Evolutionary conservation across 2,113 vertebrate species (phyloP), one percentile per base, ranked within the genome.

Genomic region (Azemiops feae): DNA sequence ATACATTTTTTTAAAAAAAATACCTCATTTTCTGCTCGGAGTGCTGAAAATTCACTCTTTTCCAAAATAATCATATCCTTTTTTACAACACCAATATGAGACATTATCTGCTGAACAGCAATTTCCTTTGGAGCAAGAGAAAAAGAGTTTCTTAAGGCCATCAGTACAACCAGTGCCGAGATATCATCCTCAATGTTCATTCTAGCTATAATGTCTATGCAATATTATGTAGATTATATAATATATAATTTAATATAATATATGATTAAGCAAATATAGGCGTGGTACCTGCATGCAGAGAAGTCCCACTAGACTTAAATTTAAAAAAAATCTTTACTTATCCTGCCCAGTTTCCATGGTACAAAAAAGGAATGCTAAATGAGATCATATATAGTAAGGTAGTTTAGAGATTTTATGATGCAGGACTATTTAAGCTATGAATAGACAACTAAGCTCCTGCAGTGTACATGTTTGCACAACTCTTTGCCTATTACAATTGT

Each of bases 1-100:
- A 22, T 34, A 25, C 69, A 34, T n/a, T 30, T 88, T 30, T 30
- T 30, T 1, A 23, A 27, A 54, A 74, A 10, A 92, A 92, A 97
- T 97, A 99, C 99, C 98, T 99, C 99, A 1, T 99, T 99, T 97
- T 99, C 98, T 92, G 98, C 97, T 96, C 99, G 96, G 85, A 99
- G 98, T 11, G 98, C 96, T 58, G 98, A 99, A 97, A 99, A 99
- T 97, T 99, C 99, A 94, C 99, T 99, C 97, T 98, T 99, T 97
- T 99, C 99, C 92, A 99, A 98, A 96, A 99, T 99, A 88, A 99
- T 97, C 99, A 99, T 99, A 96, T 99, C 99, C 95, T 99, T 99
- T 97, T 99, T 99, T 47, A 99, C 98, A 0, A 97, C 94, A 18
- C 98, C 97, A 93, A 99, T 99, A 93, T 98, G 98, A 94, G 99